Percentiles rank a stretch among this genome's conserved stretches.
Conservation (phyloP, 1,140 invertebrate genomes). For the Orchesella cincta region DNA sequence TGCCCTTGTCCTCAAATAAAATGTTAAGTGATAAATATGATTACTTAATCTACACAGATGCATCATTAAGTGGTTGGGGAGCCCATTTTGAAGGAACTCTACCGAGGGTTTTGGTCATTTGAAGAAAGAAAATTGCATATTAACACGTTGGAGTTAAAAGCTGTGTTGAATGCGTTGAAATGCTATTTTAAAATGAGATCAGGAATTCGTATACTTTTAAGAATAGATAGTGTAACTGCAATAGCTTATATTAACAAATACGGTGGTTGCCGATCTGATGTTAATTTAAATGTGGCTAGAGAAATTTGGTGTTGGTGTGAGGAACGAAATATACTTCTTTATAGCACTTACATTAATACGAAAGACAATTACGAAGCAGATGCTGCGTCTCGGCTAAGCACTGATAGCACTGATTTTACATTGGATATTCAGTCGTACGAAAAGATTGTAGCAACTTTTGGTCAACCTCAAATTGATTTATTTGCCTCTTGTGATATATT, state of each 20-base stretch:
- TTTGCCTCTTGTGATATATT: conserved; percentile 26
- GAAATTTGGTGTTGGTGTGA: conserved; percentile 11
- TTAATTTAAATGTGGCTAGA: background rate
- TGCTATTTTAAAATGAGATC: background rate
- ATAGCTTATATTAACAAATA: conserved; percentile 22
- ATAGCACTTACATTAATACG: background rate
- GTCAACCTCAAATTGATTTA: conserved; percentile 16
- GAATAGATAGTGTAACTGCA: background rate
- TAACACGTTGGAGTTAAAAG: background rate
- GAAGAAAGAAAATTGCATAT: background rate
- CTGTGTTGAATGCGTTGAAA: background rate
- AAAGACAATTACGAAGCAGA: conserved; percentile 1
- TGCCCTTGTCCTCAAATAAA: background rate
- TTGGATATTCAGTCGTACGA: background rate
- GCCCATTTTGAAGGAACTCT: background rate
- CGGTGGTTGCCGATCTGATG: background rate
- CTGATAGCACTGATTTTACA: background rate
- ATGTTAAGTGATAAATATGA: conserved; percentile 8
- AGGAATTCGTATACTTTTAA: background rate
- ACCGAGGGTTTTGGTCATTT: background rate
- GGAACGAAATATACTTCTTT: background rate
- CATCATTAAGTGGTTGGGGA: conserved; percentile 29
- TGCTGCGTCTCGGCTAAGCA: background rate
- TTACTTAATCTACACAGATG: conserved; percentile 27
- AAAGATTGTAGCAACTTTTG: background rate